Evolutionary conservation across 2,888 invertebrate species (phyloP).

Genomic region (Reticulitermes lucifugus): DNA sequence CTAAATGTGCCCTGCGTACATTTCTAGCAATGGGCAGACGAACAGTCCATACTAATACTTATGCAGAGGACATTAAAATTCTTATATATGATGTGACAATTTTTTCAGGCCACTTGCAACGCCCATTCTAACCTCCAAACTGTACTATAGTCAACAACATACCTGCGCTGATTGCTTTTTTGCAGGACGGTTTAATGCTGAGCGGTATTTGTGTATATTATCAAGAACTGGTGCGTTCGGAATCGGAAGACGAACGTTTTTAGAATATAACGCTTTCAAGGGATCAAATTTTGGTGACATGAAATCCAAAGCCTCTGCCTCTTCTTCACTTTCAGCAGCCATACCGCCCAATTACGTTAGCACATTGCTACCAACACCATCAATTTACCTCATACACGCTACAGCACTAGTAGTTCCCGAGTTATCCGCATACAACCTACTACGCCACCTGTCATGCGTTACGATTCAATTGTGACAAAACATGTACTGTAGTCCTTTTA

Average conservation of each 20-base stretch:
- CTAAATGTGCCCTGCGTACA: too few relatives aligned
- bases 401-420: too few relatives aligned
- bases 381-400: too few relatives aligned
- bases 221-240: conserved; percentile 73
- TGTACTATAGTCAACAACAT: not conserved
- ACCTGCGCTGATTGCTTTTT: conserved; percentile 27
- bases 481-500: too few relatives aligned
- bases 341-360: not conserved
- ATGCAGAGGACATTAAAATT: too few relatives aligned
- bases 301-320: conserved; percentile 67
- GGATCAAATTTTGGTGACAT: conserved; percentile 75
- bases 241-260: conserved; percentile 68
- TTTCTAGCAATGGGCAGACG: too few relatives aligned
- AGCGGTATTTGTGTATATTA: conserved; percentile 72
- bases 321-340: not conserved
- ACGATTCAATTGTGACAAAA: too few relatives aligned
- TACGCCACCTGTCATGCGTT: too few relatives aligned
- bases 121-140: not conserved
- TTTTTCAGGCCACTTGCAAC: not conserved
- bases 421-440: too few relatives aligned
- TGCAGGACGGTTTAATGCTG: conserved; percentile 13
- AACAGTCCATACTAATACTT: too few relatives aligned
- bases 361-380: too few relatives aligned
- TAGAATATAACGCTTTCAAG: conserved; percentile 74
- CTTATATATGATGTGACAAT: too few relatives aligned